A percentile compares a stretch with the other conserved stretches of the same genome.
Conservation (phyloP, 2,797 vertebrate genomes). For the Sylvia borin region DNA sequence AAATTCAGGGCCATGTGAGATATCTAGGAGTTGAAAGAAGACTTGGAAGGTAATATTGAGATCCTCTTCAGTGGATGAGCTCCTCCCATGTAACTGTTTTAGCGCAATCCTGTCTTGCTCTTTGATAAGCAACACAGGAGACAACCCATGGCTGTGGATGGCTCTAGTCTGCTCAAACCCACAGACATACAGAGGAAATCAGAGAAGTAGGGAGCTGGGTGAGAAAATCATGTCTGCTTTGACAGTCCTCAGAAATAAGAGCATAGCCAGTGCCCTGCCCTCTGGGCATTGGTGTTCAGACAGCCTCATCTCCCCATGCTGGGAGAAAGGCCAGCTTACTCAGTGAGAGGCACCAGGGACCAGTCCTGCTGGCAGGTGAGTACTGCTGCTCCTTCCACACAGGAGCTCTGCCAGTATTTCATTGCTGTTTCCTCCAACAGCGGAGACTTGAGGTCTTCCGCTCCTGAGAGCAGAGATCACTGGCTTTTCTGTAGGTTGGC, state of each 20-base stretch:
- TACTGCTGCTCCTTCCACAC: background rate
- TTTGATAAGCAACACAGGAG: background rate
- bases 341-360: background rate
- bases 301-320: background rate
- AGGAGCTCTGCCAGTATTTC: background rate
- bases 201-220: background rate
- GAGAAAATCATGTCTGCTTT: background rate
- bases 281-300: background rate
- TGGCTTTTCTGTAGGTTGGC: background rate
- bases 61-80: background rate
- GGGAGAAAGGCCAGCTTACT: background rate
- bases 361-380: background rate
- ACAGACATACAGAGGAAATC: background rate
- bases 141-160: background rate
- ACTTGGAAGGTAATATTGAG: background rate
- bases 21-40: background rate
- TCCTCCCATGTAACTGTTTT: background rate
- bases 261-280: rapidly evolving
- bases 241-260: background rate
- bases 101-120: background rate
- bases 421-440: background rate
- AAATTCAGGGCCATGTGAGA: background rate
- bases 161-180: background rate
- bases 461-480: background rate
- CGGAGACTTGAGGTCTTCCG: background rate